Conservation (phyloP, 1,140 invertebrate genomes). For the Brachionus asplanchnoidis region DNA sequence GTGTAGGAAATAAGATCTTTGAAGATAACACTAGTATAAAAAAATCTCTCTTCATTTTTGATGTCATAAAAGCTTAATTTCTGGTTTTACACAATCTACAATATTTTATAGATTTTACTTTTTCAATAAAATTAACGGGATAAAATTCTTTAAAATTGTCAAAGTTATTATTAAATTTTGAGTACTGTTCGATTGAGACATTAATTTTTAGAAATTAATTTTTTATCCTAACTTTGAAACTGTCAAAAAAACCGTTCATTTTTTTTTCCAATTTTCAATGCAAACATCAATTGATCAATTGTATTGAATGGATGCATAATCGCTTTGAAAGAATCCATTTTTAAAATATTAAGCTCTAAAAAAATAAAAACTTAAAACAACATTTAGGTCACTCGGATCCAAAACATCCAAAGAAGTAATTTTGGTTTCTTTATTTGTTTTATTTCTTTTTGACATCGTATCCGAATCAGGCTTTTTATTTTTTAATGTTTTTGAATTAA, state of each 20-base stretch:
- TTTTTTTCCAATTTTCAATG: not conserved
- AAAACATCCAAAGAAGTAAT: too few relatives aligned
- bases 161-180: not conserved
- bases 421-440: too few relatives aligned
- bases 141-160: not conserved
- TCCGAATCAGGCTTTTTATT: too few relatives aligned
- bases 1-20: not conserved
- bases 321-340: too few relatives aligned
- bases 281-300: not conserved
- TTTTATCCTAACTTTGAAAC: not conserved
- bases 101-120: not conserved
- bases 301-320: too few relatives aligned
- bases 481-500: too few relatives aligned
- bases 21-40: not conserved
- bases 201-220: too few relatives aligned
- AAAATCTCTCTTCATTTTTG: not conserved
- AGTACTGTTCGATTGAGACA: not conserved
- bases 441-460: too few relatives aligned
- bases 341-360: too few relatives aligned
- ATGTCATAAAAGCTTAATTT: not conserved
- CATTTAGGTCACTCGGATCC: too few relatives aligned
- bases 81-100: not conserved
- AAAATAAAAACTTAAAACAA: too few relatives aligned
- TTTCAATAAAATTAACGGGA: not conserved
- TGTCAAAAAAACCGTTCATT: not conserved